These are phyloP conservation scores for Ophion ellenae DNA, from an alignment of 2,888 invertebrate genomes.

Conservation along the genomic window DNA sequence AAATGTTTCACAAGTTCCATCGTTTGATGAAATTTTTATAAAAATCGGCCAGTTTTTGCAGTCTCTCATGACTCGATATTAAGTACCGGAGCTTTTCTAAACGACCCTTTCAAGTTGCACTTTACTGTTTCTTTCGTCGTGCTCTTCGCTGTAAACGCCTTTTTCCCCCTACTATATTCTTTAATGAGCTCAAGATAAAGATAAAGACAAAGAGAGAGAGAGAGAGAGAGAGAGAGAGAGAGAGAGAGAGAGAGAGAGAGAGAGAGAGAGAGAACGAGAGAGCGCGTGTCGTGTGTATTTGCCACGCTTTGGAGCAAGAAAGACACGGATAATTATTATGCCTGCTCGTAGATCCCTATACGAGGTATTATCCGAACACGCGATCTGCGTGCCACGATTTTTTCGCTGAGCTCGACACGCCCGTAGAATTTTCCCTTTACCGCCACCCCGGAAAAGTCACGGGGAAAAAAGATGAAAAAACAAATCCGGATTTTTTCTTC, in stretches of 20 bases:
- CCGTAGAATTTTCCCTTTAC: constrained; percentile 25
- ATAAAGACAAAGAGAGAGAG: constrained; percentile 8
- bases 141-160: constrained; percentile 19
- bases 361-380: constrained; percentile 69
- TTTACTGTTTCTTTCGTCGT: constrained; percentile 17
- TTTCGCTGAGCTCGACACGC: constrained; percentile 54
- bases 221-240: neutral
- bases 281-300: constrained; percentile 4
- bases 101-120: constrained; percentile 18
- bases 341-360: constrained; percentile 68
- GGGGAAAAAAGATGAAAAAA: neutral
- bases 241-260: constrained; percentile 1
- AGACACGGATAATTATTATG: constrained; percentile 73
- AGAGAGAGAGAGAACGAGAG: constrained; percentile 12
- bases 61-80: too few species aligned
- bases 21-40: too few species aligned
- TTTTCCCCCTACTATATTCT: constrained; percentile 18
- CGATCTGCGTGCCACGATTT: constrained; percentile 61
- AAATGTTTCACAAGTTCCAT: too few species aligned
- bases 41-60: too few species aligned
- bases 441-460: neutral
- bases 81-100: constrained; percentile 3
- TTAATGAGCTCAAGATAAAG: constrained; percentile 42
- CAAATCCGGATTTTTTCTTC: neutral
- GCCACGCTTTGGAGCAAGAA: constrained; percentile 61